These are phyloP conservation scores for Solenodon paradoxus DNA, from an alignment of 2,113 vertebrate species.

Conservation along the genomic window DNA sequence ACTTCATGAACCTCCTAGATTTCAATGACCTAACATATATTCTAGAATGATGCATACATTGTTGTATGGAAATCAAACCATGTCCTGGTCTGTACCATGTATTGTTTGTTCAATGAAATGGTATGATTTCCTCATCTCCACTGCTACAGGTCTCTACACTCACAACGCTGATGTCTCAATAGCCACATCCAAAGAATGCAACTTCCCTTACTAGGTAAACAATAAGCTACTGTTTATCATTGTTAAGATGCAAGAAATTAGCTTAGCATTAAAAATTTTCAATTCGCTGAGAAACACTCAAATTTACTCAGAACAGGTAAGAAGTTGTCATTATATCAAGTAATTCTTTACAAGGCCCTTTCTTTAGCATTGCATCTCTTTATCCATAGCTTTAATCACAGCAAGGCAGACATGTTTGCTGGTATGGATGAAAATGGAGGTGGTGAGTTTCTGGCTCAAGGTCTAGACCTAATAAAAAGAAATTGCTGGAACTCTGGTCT, in stretches of 20 bases:
- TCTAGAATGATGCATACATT: too few species aligned
- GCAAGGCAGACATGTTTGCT: neutral
- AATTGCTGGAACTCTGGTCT: neutral
- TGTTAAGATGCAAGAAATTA: neutral
- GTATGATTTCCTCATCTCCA: too few species aligned
- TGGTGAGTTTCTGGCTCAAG: neutral
- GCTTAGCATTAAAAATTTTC: neutral
- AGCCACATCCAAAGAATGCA: neutral
- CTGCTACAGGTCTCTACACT: too few species aligned
- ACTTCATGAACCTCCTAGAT: too few species aligned
- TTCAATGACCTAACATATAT: too few species aligned
- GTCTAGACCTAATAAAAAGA: constrained; percentile 19
- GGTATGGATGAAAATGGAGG: neutral
- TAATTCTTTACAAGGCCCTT: neutral
- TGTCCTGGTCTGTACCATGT: too few species aligned
- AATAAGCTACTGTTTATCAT: too few species aligned
- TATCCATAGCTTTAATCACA: neutral
- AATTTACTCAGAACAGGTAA: too few species aligned
- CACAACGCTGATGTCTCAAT: too few species aligned
- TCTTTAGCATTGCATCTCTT: neutral
- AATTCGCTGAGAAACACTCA: neutral
- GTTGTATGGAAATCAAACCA: too few species aligned
- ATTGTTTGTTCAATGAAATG: too few species aligned
- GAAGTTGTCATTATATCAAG: neutral
- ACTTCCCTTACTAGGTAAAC: neutral